Evolutionary conservation across 2,888 invertebrate genomes (phyloP).

Genomic region (Norana najaformis): DNA sequence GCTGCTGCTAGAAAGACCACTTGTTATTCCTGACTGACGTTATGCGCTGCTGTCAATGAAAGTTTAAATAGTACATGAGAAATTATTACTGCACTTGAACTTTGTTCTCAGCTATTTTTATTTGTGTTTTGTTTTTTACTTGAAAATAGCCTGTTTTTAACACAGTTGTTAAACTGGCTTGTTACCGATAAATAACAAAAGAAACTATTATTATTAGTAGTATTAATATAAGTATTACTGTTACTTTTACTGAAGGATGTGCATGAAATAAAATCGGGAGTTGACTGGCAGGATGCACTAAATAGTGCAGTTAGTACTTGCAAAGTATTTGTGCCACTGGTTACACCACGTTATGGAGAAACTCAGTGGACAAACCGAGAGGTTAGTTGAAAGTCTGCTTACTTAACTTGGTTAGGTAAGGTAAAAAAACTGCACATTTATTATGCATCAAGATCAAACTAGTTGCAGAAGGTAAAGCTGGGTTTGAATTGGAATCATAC

Average conservation of each 20-base stretch:
- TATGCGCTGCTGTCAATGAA: not conserved
- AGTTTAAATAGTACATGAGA: not conserved
- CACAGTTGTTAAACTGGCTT: not conserved
- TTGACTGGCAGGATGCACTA: constrained; percentile 63
- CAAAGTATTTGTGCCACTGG: constrained; percentile 61
- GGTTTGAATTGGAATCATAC: not conserved
- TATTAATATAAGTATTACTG: not conserved
- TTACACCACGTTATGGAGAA: constrained; percentile 61
- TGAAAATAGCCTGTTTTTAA: not conserved
- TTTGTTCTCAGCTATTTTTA: not conserved
- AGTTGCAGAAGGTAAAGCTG: not conserved
- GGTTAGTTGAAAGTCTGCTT: constrained; percentile 48
- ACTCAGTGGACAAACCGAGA: constrained; percentile 64
- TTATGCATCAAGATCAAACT: not conserved
- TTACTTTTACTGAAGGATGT: constrained; percentile 54
- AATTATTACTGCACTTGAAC: not conserved
- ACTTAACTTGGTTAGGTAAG: not conserved
- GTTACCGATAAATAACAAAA: not conserved
- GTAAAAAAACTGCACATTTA: not conserved
- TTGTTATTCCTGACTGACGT: not conserved
- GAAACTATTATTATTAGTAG: not conserved
- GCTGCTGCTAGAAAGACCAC: not conserved
- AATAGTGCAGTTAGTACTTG: constrained; percentile 62
- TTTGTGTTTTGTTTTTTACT: not conserved
- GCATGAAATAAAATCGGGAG: constrained; percentile 61